phyloP scores from a whole-genome alignment of 2,797 vertebrate genomes.

The Coluber constrictor region DNA sequence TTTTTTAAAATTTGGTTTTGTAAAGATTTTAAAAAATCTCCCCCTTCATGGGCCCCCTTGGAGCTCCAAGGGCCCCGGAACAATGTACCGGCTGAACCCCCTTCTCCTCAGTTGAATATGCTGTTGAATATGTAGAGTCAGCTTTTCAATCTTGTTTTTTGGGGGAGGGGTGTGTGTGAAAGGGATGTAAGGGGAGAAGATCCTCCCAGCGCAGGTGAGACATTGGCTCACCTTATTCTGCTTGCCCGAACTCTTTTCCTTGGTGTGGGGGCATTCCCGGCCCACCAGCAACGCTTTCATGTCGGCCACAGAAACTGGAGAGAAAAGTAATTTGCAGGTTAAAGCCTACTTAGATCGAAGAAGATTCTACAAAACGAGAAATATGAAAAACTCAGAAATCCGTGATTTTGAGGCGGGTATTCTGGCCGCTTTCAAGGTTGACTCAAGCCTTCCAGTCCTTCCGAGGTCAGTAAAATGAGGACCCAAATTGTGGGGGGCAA shows the following conservation, averaged over 20 bases:
- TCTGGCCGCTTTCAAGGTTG: background rate
- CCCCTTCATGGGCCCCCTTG: too few relatives aligned
- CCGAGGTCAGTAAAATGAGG: too few relatives aligned
- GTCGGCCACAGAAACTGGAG: constrained; percentile 87
- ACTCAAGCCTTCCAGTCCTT: too few relatives aligned
- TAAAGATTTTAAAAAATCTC: too few relatives aligned
- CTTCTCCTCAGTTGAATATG: too few relatives aligned
- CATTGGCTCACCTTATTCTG: constrained; percentile 86
- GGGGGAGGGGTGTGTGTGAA: background rate
- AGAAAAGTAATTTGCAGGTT: background rate
- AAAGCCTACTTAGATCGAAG: background rate
- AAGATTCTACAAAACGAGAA: background rate
- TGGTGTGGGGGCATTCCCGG: constrained; percentile 92
- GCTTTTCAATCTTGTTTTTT: too few relatives aligned
- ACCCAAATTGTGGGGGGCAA: too few relatives aligned
- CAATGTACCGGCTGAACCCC: too few relatives aligned
- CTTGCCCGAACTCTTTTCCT: constrained; percentile 90
- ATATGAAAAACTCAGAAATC: background rate
- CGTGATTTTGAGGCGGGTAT: background rate
- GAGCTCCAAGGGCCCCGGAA: too few relatives aligned
- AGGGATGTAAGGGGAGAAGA: background rate
- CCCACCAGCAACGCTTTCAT: constrained; percentile 88
- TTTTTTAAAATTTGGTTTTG: too few relatives aligned
- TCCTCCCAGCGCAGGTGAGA: background rate
- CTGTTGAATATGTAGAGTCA: too few relatives aligned